Evolutionary conservation across 2,113 vertebrate genomes (phyloP).

Genomic region (Thinocorus orbignyianus): DNA sequence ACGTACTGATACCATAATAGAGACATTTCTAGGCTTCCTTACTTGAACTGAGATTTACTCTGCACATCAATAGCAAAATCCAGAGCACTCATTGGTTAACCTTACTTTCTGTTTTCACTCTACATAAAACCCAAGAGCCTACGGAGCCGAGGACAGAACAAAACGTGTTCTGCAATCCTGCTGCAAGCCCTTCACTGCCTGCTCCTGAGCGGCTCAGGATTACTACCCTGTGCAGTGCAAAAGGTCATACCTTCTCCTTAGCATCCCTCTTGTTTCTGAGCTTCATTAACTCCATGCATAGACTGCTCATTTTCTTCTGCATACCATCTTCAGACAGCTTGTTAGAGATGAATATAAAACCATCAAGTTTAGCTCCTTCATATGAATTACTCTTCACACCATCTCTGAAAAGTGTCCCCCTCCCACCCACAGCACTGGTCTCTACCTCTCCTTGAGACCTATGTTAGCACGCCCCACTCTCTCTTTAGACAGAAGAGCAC

Average conservation of each 20-base stretch:
- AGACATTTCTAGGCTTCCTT: not conserved
- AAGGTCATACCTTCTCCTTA: constrained; percentile 79
- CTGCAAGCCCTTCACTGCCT: not conserved
- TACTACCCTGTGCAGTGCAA: not conserved
- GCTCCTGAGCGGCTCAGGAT: not conserved
- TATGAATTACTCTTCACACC: not conserved
- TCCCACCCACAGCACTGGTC: not conserved
- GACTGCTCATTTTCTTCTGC: constrained; percentile 87
- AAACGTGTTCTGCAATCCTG: not conserved
- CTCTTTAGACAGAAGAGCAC: not conserved
- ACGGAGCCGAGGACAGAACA: not conserved
- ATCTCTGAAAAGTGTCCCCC: not conserved
- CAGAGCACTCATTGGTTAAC: not conserved
- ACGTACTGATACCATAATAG: not conserved
- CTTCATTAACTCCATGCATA: constrained; percentile 89
- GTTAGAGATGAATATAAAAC: not conserved
- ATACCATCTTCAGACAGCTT: constrained; percentile 88
- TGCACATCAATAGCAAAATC: not conserved
- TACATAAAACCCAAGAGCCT: not conserved
- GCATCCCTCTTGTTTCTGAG: constrained; percentile 84
- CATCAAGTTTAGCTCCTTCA: not conserved
- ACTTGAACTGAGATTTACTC: not conserved
- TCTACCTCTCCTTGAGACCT: accelerated
- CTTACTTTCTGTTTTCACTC: not conserved
- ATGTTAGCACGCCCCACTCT: not conserved